Percentiles rank a stretch among this genome's conserved stretches.
Conservation (phyloP, 2,888 invertebrate genomes). For the Anthophora plumipes region DNA sequence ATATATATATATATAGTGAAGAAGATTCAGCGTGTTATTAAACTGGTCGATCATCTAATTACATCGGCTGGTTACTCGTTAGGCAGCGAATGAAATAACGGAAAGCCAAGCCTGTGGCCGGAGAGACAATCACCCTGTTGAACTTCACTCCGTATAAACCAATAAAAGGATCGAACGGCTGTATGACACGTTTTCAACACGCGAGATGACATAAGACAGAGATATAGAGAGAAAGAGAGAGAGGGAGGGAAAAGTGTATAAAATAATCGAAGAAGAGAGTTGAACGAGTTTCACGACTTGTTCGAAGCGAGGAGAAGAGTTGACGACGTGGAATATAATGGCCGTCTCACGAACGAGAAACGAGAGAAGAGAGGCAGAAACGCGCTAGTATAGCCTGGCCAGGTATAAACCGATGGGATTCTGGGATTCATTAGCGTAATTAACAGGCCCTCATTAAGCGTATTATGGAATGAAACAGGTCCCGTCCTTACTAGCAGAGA, state of each 20-base stretch:
- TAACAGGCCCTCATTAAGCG: slow-evolving; percentile 79
- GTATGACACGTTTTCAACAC: neutral
- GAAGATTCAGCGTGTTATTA: slow-evolving; percentile 49
- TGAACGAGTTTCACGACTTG: slow-evolving; percentile 23
- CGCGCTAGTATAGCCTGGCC: slow-evolving; percentile 41
- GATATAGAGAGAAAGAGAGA: no score
- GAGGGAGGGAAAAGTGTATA: neutral
- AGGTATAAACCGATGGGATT: slow-evolving; percentile 74
- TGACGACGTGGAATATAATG: slow-evolving; percentile 31
- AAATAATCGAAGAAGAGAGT: slow-evolving; percentile 27
- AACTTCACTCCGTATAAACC: slow-evolving; percentile 2
- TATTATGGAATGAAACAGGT: slow-evolving; percentile 70
- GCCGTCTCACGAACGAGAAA: slow-evolving; percentile 18
- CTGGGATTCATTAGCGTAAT: slow-evolving; percentile 81
- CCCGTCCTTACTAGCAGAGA: slow-evolving; percentile 47
- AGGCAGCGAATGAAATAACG: slow-evolving; percentile 17
- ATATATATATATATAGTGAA: neutral
- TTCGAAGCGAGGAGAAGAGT: slow-evolving; percentile 2
- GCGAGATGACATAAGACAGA: no score
- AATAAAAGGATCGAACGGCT: slow-evolving; percentile 24
- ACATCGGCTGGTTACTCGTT: slow-evolving; percentile 25
- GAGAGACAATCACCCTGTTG: slow-evolving; percentile 16
- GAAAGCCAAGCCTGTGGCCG: slow-evolving; percentile 7
- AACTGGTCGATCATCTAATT: slow-evolving; percentile 42
- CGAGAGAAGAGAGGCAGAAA: slow-evolving; percentile 38